These are phyloP conservation scores for Nyctereutes procyonoides DNA, from an alignment of 2,113 vertebrate species.

Conservation along the genomic window DNA sequence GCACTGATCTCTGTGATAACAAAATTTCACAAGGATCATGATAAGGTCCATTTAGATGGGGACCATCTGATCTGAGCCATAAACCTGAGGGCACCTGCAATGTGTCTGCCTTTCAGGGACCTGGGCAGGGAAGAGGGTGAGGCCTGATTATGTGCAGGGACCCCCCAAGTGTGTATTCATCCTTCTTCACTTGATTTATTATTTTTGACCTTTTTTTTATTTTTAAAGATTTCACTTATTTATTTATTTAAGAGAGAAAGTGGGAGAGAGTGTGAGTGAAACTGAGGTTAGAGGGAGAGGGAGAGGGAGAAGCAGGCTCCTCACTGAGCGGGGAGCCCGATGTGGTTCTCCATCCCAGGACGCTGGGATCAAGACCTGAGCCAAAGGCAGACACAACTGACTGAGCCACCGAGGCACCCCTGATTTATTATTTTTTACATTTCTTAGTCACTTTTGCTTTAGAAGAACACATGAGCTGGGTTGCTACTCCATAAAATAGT, in stretches of 20 bases:
- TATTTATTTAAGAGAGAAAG: too few relatives aligned
- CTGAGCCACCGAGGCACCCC: too few relatives aligned
- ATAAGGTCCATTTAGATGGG: background rate
- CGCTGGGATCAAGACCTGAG: too few relatives aligned
- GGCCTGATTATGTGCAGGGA: background rate
- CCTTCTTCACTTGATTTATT: background rate
- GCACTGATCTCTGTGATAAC: background rate
- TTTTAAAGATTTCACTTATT: too few relatives aligned
- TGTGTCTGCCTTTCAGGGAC: background rate
- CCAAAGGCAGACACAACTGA: too few relatives aligned
- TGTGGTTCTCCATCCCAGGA: too few relatives aligned
- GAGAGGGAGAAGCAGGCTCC: too few relatives aligned
- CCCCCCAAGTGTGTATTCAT: background rate
- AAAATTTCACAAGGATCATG: background rate
- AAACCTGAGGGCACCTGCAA: background rate
- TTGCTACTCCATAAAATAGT: background rate
- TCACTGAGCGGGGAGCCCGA: too few relatives aligned
- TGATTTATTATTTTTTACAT: background rate
- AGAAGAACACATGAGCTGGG: background rate
- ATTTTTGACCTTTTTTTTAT: too few relatives aligned
- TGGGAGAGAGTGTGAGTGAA: too few relatives aligned
- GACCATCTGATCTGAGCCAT: background rate
- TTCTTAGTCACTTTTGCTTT: background rate
- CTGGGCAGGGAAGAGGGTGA: background rate
- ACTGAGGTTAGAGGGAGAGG: too few relatives aligned